Base-by-base conservation (phyloP, 2,797 vertebrate genomes). In the Pampus argenteus region DNA sequence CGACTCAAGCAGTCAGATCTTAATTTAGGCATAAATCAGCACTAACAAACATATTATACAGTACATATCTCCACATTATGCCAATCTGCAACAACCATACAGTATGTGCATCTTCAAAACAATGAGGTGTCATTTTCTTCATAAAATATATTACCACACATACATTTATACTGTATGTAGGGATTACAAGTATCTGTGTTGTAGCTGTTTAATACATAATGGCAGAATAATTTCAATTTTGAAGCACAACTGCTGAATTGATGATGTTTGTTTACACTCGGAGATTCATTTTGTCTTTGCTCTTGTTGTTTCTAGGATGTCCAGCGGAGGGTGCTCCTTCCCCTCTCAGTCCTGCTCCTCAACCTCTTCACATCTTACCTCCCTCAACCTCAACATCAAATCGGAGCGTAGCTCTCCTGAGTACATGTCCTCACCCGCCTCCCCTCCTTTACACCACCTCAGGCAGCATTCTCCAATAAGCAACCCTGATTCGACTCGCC, bases 331-430 rank as follows among this genome's bases (percentile, higher is more conserved):
- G 69, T 90, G 88, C 79, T 91, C 88, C 26, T 94, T 83, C 81
- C 82, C 88, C 57, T 87, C 93, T 49, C 94, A 92, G 78, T 82
- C 92, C 52, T 89, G 93, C 85, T 79, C 90, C 18, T 87, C 90
- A 0, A 61, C 80, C 59, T 86, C 91, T 11, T 83, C 88, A 2
- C 74, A 95, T 68, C 86, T 94, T 0, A 81, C 92, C 28, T 92
- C 90, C 59, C 91, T 94, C 25, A 86, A 92, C 62, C 67, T 97
- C 91, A 96, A 83, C 93, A 96, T 99, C 94, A 99, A 98, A 81
- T 96, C 96, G 0, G 97, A 98, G 89, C 95, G 96, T 0, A 89
- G 93, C 81, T 97, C 97, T 2, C 97, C 97, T 0, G 95, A 94
- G 25, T 94, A 95, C 71, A 94, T 93, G 55, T 83, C 90, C 70